Evolutionary conservation across 2,888 invertebrate genomes (phyloP).

Genomic region (Pharmacophagus antenor): DNA sequence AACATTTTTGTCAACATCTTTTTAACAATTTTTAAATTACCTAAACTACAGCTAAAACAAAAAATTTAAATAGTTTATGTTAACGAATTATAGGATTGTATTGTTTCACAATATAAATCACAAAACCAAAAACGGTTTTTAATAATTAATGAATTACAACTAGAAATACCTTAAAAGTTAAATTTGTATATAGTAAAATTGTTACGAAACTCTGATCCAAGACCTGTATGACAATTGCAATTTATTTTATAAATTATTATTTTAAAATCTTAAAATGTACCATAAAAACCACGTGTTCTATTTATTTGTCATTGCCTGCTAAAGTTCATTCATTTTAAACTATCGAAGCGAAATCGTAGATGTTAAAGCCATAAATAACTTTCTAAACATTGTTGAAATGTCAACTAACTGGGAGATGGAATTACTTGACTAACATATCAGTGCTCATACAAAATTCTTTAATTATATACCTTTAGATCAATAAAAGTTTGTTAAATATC

Average conservation of each 20-base stretch:
- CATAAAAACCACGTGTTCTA: neutral
- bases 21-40: neutral
- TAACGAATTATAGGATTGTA: too few relatives aligned
- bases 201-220: too few relatives aligned
- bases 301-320: constrained; percentile 58
- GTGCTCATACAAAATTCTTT: constrained; percentile 44
- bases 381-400: constrained; percentile 68
- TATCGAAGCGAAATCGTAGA: constrained; percentile 53
- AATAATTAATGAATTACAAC: too few relatives aligned
- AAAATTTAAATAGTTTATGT: too few relatives aligned
- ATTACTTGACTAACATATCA: constrained; percentile 61
- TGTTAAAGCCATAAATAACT: constrained; percentile 67
- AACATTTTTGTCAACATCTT: constrained; percentile 4
- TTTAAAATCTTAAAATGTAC: too few relatives aligned
- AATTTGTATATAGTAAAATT: too few relatives aligned
- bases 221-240: too few relatives aligned
- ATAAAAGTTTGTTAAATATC: neutral
- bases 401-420: constrained; percentile 74
- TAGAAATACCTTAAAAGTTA: too few relatives aligned
- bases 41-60: too few relatives aligned
- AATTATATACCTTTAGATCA: constrained; percentile 9
- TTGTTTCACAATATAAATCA: too few relatives aligned
- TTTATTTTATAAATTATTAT: too few relatives aligned
- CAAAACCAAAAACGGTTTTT: too few relatives aligned
- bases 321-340: constrained; percentile 46